phyloP scores from a whole-genome alignment of 2,113 vertebrate genomes.

The Colinus virginianus region DNA sequence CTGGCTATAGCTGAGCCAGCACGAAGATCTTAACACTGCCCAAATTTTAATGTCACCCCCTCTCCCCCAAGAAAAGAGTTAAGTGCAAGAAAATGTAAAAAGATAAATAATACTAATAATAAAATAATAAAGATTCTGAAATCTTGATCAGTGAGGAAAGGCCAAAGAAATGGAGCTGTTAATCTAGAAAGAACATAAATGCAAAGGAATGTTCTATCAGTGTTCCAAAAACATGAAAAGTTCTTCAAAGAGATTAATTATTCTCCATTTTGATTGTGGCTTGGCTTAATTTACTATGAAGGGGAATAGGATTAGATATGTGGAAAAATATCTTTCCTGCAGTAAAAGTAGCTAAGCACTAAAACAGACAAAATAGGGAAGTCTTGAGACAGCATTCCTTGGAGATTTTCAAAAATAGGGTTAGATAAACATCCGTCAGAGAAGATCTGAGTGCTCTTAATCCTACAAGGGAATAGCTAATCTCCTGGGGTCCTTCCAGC shows the following conservation, averaged over 20 bases:
- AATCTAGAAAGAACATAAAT: not conserved
- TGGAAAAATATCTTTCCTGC: not conserved
- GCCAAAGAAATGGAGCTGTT: not conserved
- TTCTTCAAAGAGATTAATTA: not conserved
- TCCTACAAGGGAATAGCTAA: not conserved
- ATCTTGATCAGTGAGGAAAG: not conserved
- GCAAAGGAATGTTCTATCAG: not conserved
- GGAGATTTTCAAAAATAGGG: not conserved
- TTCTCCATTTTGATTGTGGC: conserved; percentile 6
- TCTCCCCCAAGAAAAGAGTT: not conserved
- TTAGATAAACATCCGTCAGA: conserved; percentile 47
- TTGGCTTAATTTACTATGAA: conserved; percentile 19
- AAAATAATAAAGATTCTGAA: not conserved
- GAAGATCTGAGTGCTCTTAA: not conserved
- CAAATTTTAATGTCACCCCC: not conserved
- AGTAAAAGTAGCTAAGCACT: not conserved
- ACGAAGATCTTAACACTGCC: not conserved
- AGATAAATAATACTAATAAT: no score
- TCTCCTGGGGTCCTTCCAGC: not conserved
- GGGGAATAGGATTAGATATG: not conserved
- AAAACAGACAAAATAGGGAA: not conserved
- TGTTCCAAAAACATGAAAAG: not conserved
- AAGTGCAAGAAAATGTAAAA: not conserved
- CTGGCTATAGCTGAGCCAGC: not conserved
- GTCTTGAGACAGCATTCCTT: not conserved